Evolutionary conservation across 2,888 invertebrate genomes (phyloP).

Genomic region (Oscheius onirici): DNA sequence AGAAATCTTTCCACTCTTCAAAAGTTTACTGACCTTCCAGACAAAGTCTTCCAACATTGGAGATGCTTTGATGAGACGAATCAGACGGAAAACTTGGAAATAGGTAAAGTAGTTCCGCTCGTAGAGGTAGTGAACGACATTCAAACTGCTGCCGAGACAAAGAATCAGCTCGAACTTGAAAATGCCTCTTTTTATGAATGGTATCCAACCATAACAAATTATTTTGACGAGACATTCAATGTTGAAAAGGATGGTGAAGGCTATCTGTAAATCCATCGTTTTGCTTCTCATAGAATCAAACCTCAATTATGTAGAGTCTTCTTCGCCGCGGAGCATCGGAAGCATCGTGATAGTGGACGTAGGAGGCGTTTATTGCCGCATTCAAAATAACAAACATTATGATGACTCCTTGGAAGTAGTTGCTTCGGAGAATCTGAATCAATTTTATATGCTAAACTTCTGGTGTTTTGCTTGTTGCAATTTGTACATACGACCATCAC

Average conservation of each 20-base stretch:
- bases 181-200: conserved; percentile 53
- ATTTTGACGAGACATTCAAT: conserved; percentile 96
- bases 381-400: conserved; percentile 95
- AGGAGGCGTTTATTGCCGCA: conserved; percentile 92
- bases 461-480: conserved; percentile 40
- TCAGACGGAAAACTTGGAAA: conserved; percentile 81
- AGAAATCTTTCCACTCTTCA: background rate
- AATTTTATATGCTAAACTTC: background rate
- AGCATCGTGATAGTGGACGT: conserved; percentile 91
- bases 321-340: conserved; percentile 64
- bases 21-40: conserved; percentile 73
- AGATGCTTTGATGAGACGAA: conserved; percentile 95
- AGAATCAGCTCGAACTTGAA: conserved; percentile 86
- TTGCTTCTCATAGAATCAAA: conserved; percentile 31
- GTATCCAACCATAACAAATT: conserved; percentile 86
- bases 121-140: conserved; percentile 85
- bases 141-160: conserved; percentile 89
- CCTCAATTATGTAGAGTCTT: conserved; percentile 71
- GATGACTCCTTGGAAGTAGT: conserved; percentile 82
- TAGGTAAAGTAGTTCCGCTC: conserved; percentile 89
- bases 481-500: conserved; percentile 49
- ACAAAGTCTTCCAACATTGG: conserved; percentile 96
- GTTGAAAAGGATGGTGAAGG: conserved; percentile 92
- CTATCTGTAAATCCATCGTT: conserved; percentile 77
- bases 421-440: conserved; percentile 82